phyloP scores from a whole-genome alignment of 2,888 invertebrate genomes.

The Zonitis immaculata region DNA sequence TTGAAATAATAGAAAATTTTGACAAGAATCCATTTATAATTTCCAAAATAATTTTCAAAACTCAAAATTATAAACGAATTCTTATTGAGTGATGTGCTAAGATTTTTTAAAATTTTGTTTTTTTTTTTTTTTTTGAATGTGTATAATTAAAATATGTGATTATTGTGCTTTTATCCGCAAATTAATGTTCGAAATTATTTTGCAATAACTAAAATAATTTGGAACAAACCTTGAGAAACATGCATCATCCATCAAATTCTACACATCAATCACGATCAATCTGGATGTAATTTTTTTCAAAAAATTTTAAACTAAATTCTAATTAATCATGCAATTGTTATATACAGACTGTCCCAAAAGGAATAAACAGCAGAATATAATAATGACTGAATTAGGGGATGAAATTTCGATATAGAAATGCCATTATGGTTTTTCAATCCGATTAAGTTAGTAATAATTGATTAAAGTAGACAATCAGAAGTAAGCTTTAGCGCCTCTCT shows the following conservation, averaged over 20 bases:
- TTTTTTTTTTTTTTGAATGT: not conserved
- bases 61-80: conserved; percentile 18
- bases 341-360: no score
- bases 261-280: conserved; percentile 3
- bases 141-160: not conserved
- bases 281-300: no score
- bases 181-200: conserved; percentile 19
- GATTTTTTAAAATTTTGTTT: conserved; percentile 5
- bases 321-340: not conserved
- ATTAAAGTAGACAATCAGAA: no score
- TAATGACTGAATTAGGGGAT: no score
- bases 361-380: no score
- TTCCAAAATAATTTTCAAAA: not conserved
- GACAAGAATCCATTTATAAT: conserved; percentile 12
- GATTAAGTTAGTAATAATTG: no score
- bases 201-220: not conserved
- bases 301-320: not conserved
- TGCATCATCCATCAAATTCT: conserved; percentile 23
- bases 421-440: no score
- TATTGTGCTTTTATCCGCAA: conserved; percentile 1
- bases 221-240: conserved; percentile 2
- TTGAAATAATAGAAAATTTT: not conserved
- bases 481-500: no score
- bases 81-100: not conserved
- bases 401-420: no score